These are phyloP conservation scores for Capreolus pygargus DNA, from an alignment of 2,113 vertebrate species.

Conservation along the genomic window DNA sequence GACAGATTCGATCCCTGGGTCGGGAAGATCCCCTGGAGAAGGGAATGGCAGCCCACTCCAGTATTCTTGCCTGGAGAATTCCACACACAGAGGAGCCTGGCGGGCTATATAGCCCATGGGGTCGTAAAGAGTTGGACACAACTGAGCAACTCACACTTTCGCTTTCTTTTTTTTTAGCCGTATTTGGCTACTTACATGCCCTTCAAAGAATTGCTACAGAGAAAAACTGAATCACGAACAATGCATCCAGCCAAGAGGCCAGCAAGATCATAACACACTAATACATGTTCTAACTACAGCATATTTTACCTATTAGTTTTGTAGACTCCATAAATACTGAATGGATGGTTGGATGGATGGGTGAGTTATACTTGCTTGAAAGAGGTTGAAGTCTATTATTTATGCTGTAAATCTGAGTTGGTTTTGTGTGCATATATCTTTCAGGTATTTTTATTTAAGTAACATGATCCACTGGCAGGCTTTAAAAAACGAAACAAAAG, in stretches of 20 bases:
- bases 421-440: neutral
- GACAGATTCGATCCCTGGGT: fast-evolving
- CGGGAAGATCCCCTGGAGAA: neutral
- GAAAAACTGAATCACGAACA: neutral
- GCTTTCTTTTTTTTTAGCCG: neutral
- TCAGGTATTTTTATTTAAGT: conserved; percentile 44
- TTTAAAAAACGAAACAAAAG: neutral
- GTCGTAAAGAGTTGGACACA: neutral
- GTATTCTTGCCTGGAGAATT: neutral
- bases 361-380: conserved; percentile 14
- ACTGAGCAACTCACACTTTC: neutral
- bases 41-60: neutral
- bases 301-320: neutral
- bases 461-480: neutral
- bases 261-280: neutral
- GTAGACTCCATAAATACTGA: neutral
- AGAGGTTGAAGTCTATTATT: neutral
- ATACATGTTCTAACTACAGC: neutral
- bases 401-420: neutral
- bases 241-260: neutral
- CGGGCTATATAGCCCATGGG: neutral
- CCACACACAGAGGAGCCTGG: neutral
- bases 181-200: neutral
- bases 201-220: neutral
- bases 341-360: neutral